Evolutionary conservation across 1,140 invertebrate genomes (phyloP).

Genomic region (Lordiphosa collinella): DNA sequence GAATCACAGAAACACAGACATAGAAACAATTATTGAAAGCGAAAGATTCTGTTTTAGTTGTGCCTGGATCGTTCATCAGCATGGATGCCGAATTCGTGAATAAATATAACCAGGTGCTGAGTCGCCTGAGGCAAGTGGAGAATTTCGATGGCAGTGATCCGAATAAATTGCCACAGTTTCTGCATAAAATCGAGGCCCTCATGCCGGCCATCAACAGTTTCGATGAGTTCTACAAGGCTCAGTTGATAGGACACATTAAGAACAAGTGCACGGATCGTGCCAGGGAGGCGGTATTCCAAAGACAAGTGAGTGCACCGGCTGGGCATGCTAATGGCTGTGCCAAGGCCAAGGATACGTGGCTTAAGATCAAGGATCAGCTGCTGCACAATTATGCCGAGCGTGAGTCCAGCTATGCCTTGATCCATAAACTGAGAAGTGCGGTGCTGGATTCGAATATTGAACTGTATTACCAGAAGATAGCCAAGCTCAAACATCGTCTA

Average conservation of each 20-base stretch:
- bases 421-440: conserved; percentile 55
- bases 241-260: conserved; percentile 58
- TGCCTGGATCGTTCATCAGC: conserved; percentile 18
- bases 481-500: conserved; percentile 57
- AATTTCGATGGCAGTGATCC: conserved; percentile 65
- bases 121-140: conserved; percentile 56
- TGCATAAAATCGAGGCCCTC: conserved; percentile 55
- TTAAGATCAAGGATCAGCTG: conserved; percentile 59
- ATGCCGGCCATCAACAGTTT: conserved; percentile 61
- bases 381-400: conserved; percentile 56
- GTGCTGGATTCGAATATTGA: conserved; percentile 64
- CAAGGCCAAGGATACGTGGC: conserved; percentile 51
- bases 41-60: conserved; percentile 21
- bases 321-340: conserved; percentile 30
- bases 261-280: conserved; percentile 67
- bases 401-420: conserved; percentile 59
- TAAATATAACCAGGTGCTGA: conserved; percentile 63
- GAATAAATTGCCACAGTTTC: conserved; percentile 52
- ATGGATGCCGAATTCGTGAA: conserved; percentile 71
- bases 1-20: neutral
- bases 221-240: conserved; percentile 63
- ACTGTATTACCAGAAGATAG: conserved; percentile 62
- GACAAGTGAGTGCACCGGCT: conserved; percentile 55
- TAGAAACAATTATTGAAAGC: conserved; percentile 4
- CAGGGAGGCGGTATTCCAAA: conserved; percentile 52